Conservation (phyloP, 1,140 invertebrate genomes). For the Drosophila tani region DNA sequence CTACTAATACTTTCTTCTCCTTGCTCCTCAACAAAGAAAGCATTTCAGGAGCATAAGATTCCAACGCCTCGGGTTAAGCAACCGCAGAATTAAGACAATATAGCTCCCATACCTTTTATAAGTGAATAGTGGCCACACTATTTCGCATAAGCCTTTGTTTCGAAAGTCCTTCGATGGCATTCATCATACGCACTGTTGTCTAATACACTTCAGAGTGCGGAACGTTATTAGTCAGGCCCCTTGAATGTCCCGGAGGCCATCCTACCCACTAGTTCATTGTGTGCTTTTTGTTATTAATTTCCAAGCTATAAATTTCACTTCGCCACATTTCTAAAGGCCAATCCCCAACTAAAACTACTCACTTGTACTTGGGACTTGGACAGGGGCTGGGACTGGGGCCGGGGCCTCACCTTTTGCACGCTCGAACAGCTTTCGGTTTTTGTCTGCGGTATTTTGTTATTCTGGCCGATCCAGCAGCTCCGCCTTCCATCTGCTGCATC, state of each 20-base stretch:
- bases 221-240: constrained; percentile 44
- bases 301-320: constrained; percentile 82
- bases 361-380: constrained; percentile 32
- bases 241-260: constrained; percentile 28
- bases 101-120: neutral
- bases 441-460: constrained; percentile 69
- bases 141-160: constrained; percentile 43
- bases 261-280: constrained; percentile 70
- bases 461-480: constrained; percentile 62
- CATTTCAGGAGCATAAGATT: neutral
- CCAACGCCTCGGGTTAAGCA: constrained; percentile 5
- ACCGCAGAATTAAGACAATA: constrained; percentile 32
- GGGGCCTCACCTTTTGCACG: constrained; percentile 72
- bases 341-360: constrained; percentile 58
- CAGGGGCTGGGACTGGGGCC: neutral
- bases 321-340: constrained; percentile 79
- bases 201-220: constrained; percentile 51
- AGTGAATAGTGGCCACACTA: constrained; percentile 4
- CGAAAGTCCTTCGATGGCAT: constrained; percentile 39
- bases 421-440: constrained; percentile 69
- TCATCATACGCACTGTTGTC: constrained; percentile 53
- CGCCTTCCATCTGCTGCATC: constrained; percentile 71
- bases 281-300: constrained; percentile 80
- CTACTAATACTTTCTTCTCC: too few species aligned
- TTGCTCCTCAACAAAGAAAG: neutral